Base-by-base conservation (phyloP, 2,888 invertebrate genomes). In the Steinernema hermaphroditum region DNA sequence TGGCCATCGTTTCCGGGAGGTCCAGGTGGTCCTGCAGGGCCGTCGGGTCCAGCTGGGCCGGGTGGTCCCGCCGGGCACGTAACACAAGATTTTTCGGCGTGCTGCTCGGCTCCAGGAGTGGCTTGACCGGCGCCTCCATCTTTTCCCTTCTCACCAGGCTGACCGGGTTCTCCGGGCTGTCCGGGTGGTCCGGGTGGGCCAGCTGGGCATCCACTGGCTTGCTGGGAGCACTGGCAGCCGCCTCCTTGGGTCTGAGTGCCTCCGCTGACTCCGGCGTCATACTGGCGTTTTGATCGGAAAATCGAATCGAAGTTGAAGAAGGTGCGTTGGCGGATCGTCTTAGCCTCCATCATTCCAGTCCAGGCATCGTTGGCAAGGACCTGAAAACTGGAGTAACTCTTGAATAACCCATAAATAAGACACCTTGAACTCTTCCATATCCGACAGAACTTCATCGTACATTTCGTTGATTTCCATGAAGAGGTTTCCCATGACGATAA, bases 21-120 rank as follows among this genome's bases (percentile, higher is more conserved):
- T 71, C 84, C 84, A 32, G 75, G 75, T 50, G 77, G 76, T 54
- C 84, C 79, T 14, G 74, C 70, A 44, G 75, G 75, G 73, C 82
- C 82, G 4, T 80, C 76, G 24, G 80, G 80, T 77, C 82, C 82
- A 57, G 78, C 78, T 22, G 80, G 80, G 72, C 82, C 82, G 6
- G 80, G 75, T 19, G 82, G 81, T 41, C 82, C 82, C 22, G 81
- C 81, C 24, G 82, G 82, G 57, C 81, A 81, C 71, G 76, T 75
- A 71, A 80, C 77, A 57, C 81, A 81, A 24, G 75, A 77, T 16
- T 76, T 74, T 24, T 72, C 34, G 43, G 57, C 34, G 37, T 44
- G 70, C 29, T 4, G 12, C 37, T 4, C 6, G 37, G 37, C 37
- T 8, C 37, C 37, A 12, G 37, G 6, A 4, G 37, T 37, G 37